Evolutionary conservation across 1,140 invertebrate species (phyloP), one percentile per base, ranked within the genome.

Genomic region (Drosophila sp.): DNA sequence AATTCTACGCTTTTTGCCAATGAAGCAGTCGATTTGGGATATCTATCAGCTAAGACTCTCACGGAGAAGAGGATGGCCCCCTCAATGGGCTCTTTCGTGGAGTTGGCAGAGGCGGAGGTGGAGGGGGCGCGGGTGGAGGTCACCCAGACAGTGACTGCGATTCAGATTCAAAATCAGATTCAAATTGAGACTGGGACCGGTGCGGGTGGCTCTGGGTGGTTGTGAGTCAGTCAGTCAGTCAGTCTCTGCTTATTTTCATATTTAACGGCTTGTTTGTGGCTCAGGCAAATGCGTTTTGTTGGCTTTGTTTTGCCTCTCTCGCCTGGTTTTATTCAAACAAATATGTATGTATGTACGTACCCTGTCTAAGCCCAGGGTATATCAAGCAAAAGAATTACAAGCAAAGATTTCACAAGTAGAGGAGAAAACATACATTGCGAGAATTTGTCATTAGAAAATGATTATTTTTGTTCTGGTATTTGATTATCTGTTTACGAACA

Each of bases 231-330:
- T 17, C 17, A 17, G 33, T 35, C 33, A 74, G 70, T 60, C 33
- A 60, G 47, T 57, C 38, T 30, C 38, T 63, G 57, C 62, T 71
- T 77, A 86, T 86, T 86, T 75, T 67, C 70, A 87, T 79, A 83
- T 79, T 87, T 79, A 70, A 86, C 66, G 66, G 72, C 64, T 68
- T 86, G 68, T 79, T 82, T 82, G 67, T 65, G 79, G 69, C 63
- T 80, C 80, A 57, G 77, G 55, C 54, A 54, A 54, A 69, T 71
- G 17, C 60, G 44, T 47, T 11, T 75, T 61, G 44, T 60, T 23
- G 50, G 68, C 66, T 63, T 77, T 66, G 70, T 72, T 61, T 60
- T 69, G 58, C 60, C 68, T 54, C 68, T 54, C 57, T 56, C 58
- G 56, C 69, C 5, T 11, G 29, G 50, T 71, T 58, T 11, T 38